A percentile compares a stretch with the other conserved stretches of the same genome.
phyloP scores from a whole-genome alignment of 2,113 vertebrate genomes.

The Neodon shergylaensis region DNA sequence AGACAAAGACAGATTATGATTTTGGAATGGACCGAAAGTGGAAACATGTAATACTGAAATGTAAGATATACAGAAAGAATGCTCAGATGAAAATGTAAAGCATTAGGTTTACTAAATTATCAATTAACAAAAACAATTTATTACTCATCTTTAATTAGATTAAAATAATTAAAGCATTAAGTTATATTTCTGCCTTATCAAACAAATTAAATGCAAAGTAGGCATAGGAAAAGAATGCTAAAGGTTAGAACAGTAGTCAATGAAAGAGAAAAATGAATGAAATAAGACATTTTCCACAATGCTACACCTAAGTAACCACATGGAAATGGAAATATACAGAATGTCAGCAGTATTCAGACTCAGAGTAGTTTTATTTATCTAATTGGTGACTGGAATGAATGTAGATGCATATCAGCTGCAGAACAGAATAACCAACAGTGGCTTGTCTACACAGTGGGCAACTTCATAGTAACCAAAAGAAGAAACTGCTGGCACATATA shows the following conservation, averaged over 20 bases:
- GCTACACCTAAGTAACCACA: not conserved
- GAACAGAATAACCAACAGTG: not conserved
- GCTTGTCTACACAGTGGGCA: not conserved
- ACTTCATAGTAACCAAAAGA: not conserved
- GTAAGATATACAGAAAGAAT: not conserved
- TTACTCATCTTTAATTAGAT: not conserved
- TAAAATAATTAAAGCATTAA: not conserved
- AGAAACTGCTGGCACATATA: not conserved
- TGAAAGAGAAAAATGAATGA: conserved; percentile 54
- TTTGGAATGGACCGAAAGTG: not conserved
- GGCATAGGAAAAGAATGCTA: conserved; percentile 17
- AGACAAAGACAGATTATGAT: not conserved
- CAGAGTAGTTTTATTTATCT: not conserved
- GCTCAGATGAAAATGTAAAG: not conserved
- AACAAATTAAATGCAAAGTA: conserved; percentile 19
- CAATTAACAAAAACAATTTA: not conserved
- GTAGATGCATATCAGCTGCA: not conserved
- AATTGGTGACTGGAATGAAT: not conserved
- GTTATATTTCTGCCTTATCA: not conserved
- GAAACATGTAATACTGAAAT: not conserved
- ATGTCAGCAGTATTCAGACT: not conserved
- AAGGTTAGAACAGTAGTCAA: conserved; percentile 12
- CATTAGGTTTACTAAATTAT: not conserved
- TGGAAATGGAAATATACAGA: not conserved
- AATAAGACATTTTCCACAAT: conserved; percentile 14